Evolutionary conservation across 1,140 invertebrate genomes (phyloP).

Genomic region (Drosophila virilis): DNA sequence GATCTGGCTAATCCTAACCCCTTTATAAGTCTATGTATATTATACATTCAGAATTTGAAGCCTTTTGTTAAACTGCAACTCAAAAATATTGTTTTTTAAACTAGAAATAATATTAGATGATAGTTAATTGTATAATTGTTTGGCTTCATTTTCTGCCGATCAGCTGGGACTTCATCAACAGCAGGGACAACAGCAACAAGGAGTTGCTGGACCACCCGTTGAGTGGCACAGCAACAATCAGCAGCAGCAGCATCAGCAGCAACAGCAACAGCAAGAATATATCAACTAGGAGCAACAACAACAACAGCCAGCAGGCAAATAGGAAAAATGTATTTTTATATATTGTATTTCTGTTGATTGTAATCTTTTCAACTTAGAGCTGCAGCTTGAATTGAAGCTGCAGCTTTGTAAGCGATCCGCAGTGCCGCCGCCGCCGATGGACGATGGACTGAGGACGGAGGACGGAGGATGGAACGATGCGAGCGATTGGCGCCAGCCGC

Average conservation of each 20-base stretch:
- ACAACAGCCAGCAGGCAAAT: constrained; percentile 57
- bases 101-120: background rate
- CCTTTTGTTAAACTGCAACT: too few species aligned
- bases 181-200: constrained; percentile 27
- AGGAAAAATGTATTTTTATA: constrained; percentile 69
- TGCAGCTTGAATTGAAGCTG: constrained; percentile 2
- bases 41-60: too few species aligned
- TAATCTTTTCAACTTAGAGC: constrained; percentile 48
- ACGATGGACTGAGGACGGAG: background rate
- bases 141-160: constrained; percentile 28
- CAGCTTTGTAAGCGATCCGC: constrained; percentile 51
- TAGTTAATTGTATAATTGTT: constrained; percentile 26
- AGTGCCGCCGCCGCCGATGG: constrained; percentile 37
- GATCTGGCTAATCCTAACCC: too few species aligned
- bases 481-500: constrained; percentile 60
- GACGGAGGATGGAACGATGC: constrained; percentile 19
- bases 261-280: constrained; percentile 21
- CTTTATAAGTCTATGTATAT: too few species aligned
- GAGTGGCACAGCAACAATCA: constrained; percentile 14
- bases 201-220: constrained; percentile 62
- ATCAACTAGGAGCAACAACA: constrained; percentile 16
- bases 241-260: background rate
- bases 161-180: constrained; percentile 22
- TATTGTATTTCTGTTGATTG: constrained; percentile 71
- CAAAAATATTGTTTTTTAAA: background rate